Conservation (phyloP, 2,797 vertebrate species). For the Eupleurogrammus muticus region DNA sequence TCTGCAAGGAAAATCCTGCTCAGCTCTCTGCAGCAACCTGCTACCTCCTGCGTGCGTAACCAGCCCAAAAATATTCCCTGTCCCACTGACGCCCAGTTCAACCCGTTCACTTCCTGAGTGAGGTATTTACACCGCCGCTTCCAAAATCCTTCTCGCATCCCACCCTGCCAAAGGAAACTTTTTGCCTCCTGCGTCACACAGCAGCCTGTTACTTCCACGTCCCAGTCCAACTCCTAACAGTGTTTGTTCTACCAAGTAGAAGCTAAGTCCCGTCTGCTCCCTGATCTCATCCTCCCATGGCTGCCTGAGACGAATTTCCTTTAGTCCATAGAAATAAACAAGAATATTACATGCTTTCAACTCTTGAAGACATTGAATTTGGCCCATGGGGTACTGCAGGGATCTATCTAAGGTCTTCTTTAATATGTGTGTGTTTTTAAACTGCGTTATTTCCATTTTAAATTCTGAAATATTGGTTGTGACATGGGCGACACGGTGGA, state of each 20-base stretch:
- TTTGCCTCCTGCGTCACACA: conserved; percentile 55
- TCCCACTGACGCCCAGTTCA: conserved; percentile 57
- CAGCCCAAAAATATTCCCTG: conserved; percentile 54
- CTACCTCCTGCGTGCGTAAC: conserved; percentile 44
- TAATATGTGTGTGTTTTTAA: background rate
- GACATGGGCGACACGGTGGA: no score
- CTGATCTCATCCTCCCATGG: conserved; percentile 48
- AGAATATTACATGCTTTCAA: background rate
- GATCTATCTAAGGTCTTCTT: conserved; percentile 13
- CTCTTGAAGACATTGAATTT: background rate
- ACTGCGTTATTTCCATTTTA: background rate
- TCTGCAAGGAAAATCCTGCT: conserved; percentile 58
- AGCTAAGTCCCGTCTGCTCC: conserved; percentile 38
- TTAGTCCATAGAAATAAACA: conserved; percentile 21
- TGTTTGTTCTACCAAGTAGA: conserved; percentile 32
- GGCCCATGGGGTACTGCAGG: background rate
- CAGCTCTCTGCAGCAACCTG: conserved; percentile 52
- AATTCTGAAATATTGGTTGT: background rate
- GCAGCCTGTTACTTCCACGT: conserved; percentile 62
- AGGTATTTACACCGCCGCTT: conserved; percentile 44
- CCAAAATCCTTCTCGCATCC: conserved; percentile 32
- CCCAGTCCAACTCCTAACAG: conserved; percentile 48
- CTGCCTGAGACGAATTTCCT: conserved; percentile 18
- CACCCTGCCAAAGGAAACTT: conserved; percentile 60
- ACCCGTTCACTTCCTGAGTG: conserved; percentile 34